Percentiles rank a stretch among this genome's conserved stretches.
phyloP scores from a whole-genome alignment of 2,113 vertebrate species.

The Notiomystis cincta region DNA sequence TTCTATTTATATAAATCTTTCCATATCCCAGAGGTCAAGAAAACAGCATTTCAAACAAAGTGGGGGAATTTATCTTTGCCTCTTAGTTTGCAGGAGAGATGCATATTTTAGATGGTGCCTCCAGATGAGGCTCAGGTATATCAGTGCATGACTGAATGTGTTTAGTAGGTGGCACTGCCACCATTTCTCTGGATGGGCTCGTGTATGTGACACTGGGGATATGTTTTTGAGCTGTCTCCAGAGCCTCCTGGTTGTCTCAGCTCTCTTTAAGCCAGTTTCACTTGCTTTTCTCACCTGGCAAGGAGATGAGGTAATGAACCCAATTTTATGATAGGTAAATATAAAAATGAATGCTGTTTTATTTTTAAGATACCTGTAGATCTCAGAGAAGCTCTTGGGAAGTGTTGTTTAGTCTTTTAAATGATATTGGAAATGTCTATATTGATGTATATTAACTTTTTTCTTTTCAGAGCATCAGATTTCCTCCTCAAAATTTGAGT shows the following conservation, averaged over 20 bases:
- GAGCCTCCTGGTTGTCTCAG: background rate
- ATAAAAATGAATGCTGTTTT: background rate
- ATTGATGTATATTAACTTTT: background rate
- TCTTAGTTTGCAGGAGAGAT: constrained; percentile 6
- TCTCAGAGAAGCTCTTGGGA: background rate
- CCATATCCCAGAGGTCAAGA: constrained; percentile 40
- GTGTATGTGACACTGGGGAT: background rate
- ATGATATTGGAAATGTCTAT: background rate
- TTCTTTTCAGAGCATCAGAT: background rate
- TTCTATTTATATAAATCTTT: constrained; percentile 53
- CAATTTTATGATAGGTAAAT: background rate
- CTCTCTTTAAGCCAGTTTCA: background rate
- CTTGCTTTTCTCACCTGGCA: background rate
- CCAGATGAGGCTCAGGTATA: background rate
- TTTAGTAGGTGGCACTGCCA: background rate
- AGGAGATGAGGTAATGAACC: background rate
- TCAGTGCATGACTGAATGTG: background rate
- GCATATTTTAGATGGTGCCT: background rate
- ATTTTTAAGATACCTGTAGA: background rate
- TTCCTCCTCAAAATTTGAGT: background rate
- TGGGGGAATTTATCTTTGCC: constrained; percentile 29
- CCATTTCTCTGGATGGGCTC: background rate
- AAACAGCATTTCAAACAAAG: constrained; percentile 49
- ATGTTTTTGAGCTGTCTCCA: background rate
- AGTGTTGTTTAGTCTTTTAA: background rate